phyloP scores from a whole-genome alignment of 92 coral and sea anemone species.

The Porites evermanni region DNA sequence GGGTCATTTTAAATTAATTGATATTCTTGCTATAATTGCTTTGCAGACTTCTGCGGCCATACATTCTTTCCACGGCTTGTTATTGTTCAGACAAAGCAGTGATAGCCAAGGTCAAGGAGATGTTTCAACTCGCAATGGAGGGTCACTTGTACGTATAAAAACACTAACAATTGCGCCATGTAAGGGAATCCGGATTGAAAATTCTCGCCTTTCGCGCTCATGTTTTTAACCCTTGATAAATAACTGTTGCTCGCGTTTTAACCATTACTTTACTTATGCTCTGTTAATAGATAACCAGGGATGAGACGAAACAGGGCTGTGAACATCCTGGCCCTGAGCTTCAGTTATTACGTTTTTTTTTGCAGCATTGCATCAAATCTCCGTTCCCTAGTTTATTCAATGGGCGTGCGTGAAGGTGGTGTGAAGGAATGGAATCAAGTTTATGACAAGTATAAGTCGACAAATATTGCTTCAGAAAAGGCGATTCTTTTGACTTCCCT shows the following conservation, averaged over 20 bases:
- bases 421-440: slow-evolving; percentile 67
- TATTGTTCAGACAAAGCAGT: slow-evolving; percentile 32
- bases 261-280: too few species aligned
- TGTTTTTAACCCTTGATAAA: too few species aligned
- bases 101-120: slow-evolving; percentile 13
- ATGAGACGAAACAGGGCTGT: too few species aligned
- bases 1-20: too few species aligned
- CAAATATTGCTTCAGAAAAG: slow-evolving; percentile 82
- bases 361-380: slow-evolving; percentile 79
- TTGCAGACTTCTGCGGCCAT: slow-evolving; percentile 44
- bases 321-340: too few species aligned
- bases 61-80: slow-evolving; percentile 33
- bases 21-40: background rate
- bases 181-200: too few species aligned
- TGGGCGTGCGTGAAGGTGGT: slow-evolving; percentile 81
- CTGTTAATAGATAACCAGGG: too few species aligned
- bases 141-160: background rate
- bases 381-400: slow-evolving; percentile 73
- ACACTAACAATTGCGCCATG: background rate
- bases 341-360: background rate
- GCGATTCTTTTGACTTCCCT: slow-evolving; percentile 73
- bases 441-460: slow-evolving; percentile 56
- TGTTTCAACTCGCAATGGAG: slow-evolving; percentile 38
- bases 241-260: too few species aligned
- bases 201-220: too few species aligned